These are phyloP conservation scores for Drosophila lowei DNA, from an alignment of 1,140 invertebrate genomes.

Conservation along the genomic window DNA sequence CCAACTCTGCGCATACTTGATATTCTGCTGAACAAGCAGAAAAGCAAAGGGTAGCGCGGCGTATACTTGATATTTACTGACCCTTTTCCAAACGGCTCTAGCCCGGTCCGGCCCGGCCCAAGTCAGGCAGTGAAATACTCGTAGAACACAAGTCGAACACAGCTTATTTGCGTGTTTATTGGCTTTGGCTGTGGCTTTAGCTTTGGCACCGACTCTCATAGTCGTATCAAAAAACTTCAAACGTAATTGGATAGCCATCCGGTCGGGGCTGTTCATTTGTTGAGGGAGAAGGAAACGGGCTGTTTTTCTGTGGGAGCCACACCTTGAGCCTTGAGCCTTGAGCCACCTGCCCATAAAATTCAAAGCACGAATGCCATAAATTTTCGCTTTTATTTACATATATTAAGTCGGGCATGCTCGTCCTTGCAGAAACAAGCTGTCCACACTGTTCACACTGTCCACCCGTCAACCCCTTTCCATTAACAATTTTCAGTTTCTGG, in stretches of 20 bases:
- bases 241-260: conserved; percentile 69
- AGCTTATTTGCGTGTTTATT: conserved; percentile 79
- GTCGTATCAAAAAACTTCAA: conserved; percentile 64
- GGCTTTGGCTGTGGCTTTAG: conserved; percentile 47
- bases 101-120: too few species aligned
- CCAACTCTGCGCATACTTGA: conserved; percentile 34
- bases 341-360: conserved; percentile 63
- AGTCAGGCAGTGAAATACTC: conserved; percentile 1
- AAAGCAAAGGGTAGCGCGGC: conserved; percentile 18
- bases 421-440: background rate
- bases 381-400: conserved; percentile 76
- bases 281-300: conserved; percentile 18
- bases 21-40: conserved; percentile 15
- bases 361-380: conserved; percentile 76
- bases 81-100: conserved; percentile 18
- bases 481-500: conserved; percentile 6
- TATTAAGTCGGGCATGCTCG: conserved; percentile 44
- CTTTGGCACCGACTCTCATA: conserved; percentile 11
- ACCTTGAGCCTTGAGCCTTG: conserved; percentile 64
- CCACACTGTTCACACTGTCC: background rate
- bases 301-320: conserved; percentile 39
- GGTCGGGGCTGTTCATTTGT: conserved; percentile 36
- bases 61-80: conserved; percentile 49
- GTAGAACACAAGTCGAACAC: conserved; percentile 32
- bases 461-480: conserved; percentile 15